Base-by-base conservation (phyloP, 2,113 vertebrate species). In the Chauna torquata region DNA sequence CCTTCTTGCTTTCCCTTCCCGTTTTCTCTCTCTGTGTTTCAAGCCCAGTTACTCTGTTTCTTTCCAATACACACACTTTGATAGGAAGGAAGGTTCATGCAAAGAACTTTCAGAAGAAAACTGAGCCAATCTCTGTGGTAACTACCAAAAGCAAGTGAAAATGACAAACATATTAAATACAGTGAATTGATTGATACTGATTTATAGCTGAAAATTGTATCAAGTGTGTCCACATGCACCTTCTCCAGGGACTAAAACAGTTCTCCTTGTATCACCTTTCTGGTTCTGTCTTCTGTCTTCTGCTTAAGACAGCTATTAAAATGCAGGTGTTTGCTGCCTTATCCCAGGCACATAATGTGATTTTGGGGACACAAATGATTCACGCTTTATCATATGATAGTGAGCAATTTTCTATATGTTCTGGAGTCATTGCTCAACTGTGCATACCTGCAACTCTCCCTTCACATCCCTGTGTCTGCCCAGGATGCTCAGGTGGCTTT, bases 191-290 rank as follows among this genome's bases (percentile, higher is more conserved):
- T 76, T 94, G 83, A 92, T 96, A 72, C 52, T 91, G 92, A 89
- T 94, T 95, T 94, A 87, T 84, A 92, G 69, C 52, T 91, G 86
- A 92, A 93, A 96, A 91, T 79, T 90, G 61, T 52, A 92, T 93
- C 86, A 86, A 93, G 55, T 82, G 6, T 0, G 0, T 90, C 76
- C 82, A 92, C 30, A 65, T 57, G 34, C 20, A 65, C 66, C 68
- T 96, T 82, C 76, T 93, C 55, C 34, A 47, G 92, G 52, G 90
- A 94, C 45, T 91, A 54, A 88, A 92, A 42, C 34, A 76, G 75
- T 50, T 55, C 36, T 49, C 9, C 5, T 79, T 12, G 7, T 62
- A 34, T 88, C 92, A 92, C 64, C 44, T 65, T 92, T 68, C 77
- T 58, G 88, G 23, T 6, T 8, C 6, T 44, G 12, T 38, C 58